phyloP scores from a whole-genome alignment of 2,113 vertebrate genomes.

The Dendrocopos noguchii region DNA sequence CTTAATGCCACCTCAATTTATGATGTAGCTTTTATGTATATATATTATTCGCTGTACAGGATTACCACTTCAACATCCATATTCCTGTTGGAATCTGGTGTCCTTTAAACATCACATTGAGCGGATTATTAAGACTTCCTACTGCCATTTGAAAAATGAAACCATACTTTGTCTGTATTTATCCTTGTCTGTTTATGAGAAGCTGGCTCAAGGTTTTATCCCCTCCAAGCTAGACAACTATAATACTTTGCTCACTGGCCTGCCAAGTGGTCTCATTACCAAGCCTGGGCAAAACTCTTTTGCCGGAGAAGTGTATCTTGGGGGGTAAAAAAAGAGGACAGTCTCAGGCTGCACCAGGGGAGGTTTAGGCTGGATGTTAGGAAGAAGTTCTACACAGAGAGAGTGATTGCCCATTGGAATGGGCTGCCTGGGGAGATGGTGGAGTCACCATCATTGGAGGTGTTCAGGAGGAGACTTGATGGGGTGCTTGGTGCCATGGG shows the following conservation, averaged over 20 bases:
- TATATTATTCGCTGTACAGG: background rate
- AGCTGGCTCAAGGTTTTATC: constrained; percentile 54
- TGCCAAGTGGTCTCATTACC: constrained; percentile 44
- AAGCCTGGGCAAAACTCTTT: constrained; percentile 21
- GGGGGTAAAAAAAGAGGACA: background rate
- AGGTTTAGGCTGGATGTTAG: no score
- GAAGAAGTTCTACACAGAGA: no score
- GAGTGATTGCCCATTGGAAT: no score
- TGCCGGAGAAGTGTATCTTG: background rate
- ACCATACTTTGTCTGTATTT: background rate
- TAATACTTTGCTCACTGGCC: constrained; percentile 36
- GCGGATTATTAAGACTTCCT: constrained; percentile 63
- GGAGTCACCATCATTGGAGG: no score
- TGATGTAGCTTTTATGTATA: constrained; percentile 27
- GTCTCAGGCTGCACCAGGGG: no score
- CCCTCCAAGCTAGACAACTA: constrained; percentile 3
- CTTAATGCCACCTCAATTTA: background rate
- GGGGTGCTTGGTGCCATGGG: no score
- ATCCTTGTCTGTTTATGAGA: constrained; percentile 25
- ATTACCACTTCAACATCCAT: constrained; percentile 40
- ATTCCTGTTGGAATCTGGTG: constrained; percentile 30
- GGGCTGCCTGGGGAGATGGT: no score
- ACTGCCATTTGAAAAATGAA: constrained; percentile 57
- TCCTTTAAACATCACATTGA: constrained; percentile 43
- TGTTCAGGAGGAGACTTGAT: no score